phyloP scores from a whole-genome alignment of 2,888 invertebrate genomes.

The Spilosoma lubricipeda region DNA sequence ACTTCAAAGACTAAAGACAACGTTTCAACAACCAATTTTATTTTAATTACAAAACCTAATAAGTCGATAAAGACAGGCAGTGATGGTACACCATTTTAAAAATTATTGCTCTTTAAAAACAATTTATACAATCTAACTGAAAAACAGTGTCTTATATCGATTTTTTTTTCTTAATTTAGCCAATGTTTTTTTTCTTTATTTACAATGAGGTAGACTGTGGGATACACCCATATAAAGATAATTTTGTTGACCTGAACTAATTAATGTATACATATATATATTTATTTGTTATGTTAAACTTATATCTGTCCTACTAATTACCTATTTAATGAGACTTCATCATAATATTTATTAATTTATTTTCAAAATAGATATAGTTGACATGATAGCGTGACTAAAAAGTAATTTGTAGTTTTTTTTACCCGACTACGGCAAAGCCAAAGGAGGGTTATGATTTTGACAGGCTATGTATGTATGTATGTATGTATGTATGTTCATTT shows the following conservation, averaged over 20 bases:
- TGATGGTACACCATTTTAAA: conserved; percentile 59
- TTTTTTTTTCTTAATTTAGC: conserved; percentile 75
- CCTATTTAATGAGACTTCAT: conserved; percentile 1
- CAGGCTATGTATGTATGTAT: too few species aligned
- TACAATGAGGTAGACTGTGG: conserved; percentile 85
- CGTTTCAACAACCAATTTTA: conserved; percentile 54
- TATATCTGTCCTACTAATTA: conserved; percentile 38
- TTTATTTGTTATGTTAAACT: conserved; percentile 35
- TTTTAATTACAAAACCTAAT: conserved; percentile 47
- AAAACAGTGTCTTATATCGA: conserved; percentile 66
- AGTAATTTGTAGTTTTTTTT: neutral
- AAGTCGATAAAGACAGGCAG: conserved; percentile 66
- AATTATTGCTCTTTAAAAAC: conserved; percentile 77
- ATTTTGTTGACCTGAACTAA: conserved; percentile 73
- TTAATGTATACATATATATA: conserved; percentile 42
- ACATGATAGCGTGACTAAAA: neutral
- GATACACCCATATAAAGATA: conserved; percentile 66
- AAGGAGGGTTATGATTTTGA: too few species aligned
- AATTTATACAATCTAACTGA: conserved; percentile 63
- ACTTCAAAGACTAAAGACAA: conserved; percentile 35
- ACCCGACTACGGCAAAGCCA: too few species aligned
- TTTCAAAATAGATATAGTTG: neutral
- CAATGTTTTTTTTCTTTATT: conserved; percentile 73
- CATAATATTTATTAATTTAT: neutral
- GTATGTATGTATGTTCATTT: too few species aligned